These are phyloP conservation scores for Hedychridium roseum DNA, from an alignment of 2,888 invertebrate species.

Conservation along the genomic window DNA sequence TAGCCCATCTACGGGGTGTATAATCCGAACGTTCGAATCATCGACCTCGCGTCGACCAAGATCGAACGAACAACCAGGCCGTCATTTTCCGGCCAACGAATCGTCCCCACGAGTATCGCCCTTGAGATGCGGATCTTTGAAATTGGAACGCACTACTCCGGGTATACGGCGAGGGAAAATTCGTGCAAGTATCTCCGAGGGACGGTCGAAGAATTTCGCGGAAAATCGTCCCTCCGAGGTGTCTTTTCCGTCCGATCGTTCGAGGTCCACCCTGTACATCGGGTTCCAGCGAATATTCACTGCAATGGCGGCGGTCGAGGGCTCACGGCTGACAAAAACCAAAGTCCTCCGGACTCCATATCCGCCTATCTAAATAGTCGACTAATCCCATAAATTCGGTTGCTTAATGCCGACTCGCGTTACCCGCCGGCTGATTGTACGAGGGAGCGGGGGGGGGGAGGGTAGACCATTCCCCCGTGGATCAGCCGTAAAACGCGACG, in stretches of 20 bases:
- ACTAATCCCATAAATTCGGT: slow-evolving; percentile 53
- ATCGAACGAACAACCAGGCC: too few species aligned
- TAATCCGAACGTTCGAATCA: neutral
- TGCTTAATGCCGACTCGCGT: slow-evolving; percentile 37
- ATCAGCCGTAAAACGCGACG: too few species aligned
- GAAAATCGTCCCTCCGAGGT: neutral
- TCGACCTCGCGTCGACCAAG: neutral
- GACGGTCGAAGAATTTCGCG: neutral
- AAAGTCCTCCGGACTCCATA: slow-evolving; percentile 24
- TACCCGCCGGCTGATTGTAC: too few species aligned
- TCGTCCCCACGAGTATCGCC: too few species aligned
- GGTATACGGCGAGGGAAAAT: too few species aligned
- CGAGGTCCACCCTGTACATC: neutral
- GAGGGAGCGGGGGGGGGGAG: too few species aligned
- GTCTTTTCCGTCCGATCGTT: slow-evolving; percentile 5
- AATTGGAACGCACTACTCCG: neutral
- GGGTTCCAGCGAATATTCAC: neutral
- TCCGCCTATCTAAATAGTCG: slow-evolving; percentile 58
- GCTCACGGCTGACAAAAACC: slow-evolving; percentile 30
- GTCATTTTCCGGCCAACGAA: too few species aligned
- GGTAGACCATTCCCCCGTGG: too few species aligned
- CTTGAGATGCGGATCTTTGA: too few species aligned
- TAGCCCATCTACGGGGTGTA: neutral
- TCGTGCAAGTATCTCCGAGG: slow-evolving; percentile 20
- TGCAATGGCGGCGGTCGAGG: slow-evolving; percentile 4